Percentiles rank a stretch among this genome's conserved stretches.
Evolutionary conservation across 2,797 vertebrate genomes (phyloP).

Genomic region (Rhynchonycteris naso): DNA sequence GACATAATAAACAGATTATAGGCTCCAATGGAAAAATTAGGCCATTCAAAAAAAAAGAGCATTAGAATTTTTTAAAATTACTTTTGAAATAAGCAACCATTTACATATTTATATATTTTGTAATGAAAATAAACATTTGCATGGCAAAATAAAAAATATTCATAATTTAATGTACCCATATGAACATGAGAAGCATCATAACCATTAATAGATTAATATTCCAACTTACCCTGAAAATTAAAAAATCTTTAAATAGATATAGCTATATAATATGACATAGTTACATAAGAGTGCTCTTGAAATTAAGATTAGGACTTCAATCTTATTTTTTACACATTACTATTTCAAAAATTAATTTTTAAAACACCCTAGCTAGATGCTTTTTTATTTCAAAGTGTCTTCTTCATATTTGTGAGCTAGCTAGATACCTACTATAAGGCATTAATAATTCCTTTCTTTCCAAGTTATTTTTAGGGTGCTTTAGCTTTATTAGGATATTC

Average conservation of each 20-base stretch:
- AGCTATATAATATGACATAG: not conserved
- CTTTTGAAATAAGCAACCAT: conserved; percentile 34
- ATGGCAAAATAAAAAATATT: conserved; percentile 30
- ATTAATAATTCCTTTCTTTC: conserved; percentile 54
- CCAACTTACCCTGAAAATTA: conserved; percentile 20
- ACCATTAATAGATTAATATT: conserved; percentile 26
- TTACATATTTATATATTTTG: conserved; percentile 48
- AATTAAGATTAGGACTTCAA: conserved; percentile 41
- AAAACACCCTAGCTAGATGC: not conserved
- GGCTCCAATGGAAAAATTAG: not conserved
- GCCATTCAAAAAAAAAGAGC: not conserved
- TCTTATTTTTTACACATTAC: conserved; percentile 43
- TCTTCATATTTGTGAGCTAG: conserved; percentile 56
- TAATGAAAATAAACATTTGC: conserved; percentile 24
- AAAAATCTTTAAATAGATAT: conserved; percentile 35
- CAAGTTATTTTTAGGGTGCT: conserved; percentile 56
- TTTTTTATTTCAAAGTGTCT: conserved; percentile 36
- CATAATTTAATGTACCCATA: conserved; percentile 7
- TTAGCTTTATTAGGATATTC: conserved; percentile 57
- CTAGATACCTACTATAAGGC: conserved; percentile 15
- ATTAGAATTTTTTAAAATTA: not conserved
- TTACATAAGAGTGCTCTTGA: conserved; percentile 35
- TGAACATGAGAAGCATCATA: conserved; percentile 27
- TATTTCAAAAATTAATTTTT: conserved; percentile 22
- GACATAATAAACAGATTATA: conserved; percentile 19